Evolutionary conservation across 2,797 vertebrate genomes (phyloP).

Genomic region (Fistularia commersonii): DNA sequence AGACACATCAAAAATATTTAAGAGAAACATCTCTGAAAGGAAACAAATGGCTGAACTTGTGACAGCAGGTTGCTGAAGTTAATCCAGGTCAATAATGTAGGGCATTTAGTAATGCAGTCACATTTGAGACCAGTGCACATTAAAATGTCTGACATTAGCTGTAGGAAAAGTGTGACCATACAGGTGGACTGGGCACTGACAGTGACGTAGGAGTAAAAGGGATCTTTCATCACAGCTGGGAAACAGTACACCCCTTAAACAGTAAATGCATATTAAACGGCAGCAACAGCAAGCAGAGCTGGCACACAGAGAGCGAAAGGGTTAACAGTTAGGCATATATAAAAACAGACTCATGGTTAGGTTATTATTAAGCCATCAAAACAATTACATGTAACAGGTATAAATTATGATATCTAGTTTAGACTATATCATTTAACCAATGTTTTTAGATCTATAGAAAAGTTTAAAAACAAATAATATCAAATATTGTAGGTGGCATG

Average conservation of each 20-base stretch:
- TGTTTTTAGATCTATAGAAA: no score
- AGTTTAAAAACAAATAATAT: no score
- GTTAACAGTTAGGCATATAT: slow-evolving; percentile 15
- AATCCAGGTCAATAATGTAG: slow-evolving; percentile 14
- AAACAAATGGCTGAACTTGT: slow-evolving; percentile 18
- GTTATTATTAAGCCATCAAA: no score
- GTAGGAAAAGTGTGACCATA: slow-evolving; percentile 26
- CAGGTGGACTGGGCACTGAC: slow-evolving; percentile 26
- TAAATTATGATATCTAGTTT: no score
- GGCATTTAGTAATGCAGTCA: slow-evolving; percentile 37
- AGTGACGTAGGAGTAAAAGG: slow-evolving; percentile 6
- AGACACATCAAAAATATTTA: slow-evolving; percentile 8
- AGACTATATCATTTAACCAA: no score
- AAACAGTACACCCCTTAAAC: slow-evolving; percentile 19
- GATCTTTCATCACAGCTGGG: slow-evolving; percentile 9
- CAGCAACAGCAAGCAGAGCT: slow-evolving; percentile 63
- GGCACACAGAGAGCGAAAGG: slow-evolving; percentile 49
- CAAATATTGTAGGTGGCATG: no score
- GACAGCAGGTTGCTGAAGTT: slow-evolving; percentile 23
- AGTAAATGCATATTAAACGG: slow-evolving; percentile 47
- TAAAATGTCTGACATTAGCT: slow-evolving; percentile 34
- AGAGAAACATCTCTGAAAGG: slow-evolving; percentile 32
- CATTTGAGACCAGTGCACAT: slow-evolving; percentile 40
- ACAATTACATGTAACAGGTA: not conserved
- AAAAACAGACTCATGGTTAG: not conserved